phyloP scores from a whole-genome alignment of 2,888 invertebrate species.

The Lamellibrachia satsuma region DNA sequence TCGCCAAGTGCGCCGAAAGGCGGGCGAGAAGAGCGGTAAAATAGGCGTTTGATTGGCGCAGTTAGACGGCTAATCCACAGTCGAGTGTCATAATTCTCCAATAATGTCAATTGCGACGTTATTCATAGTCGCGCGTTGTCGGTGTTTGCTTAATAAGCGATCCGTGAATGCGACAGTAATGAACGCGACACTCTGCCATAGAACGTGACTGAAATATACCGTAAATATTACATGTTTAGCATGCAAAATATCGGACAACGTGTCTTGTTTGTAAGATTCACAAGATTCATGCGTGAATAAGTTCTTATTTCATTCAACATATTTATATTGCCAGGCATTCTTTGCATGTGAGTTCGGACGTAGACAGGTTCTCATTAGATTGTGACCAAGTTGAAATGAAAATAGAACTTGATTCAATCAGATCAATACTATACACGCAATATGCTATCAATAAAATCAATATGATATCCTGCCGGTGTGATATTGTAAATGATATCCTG shows the following conservation, averaged over 20 bases:
- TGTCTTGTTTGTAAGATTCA: not conserved
- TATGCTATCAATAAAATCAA: not conserved
- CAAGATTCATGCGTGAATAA: not conserved
- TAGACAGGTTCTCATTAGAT: not conserved
- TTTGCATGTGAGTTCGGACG: not conserved
- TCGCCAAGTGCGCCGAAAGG: constrained; percentile 17
- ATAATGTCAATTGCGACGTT: constrained; percentile 13
- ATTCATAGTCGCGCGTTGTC: constrained; percentile 9
- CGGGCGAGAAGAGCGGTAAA: not conserved
- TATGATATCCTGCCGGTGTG: not conserved
- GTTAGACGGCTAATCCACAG: constrained; percentile 2
- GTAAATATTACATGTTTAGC: not conserved
- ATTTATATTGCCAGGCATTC: not conserved
- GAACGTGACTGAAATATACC: not conserved
- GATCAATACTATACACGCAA: not conserved
- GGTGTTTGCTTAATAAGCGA: constrained; percentile 13
- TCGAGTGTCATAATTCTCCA: constrained; percentile 17
- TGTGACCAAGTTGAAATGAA: not conserved
- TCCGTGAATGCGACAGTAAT: not conserved
- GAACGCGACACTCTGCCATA: not conserved
- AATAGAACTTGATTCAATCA: not conserved
- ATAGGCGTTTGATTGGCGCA: constrained; percentile 17
- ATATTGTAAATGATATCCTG: no score
- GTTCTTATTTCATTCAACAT: not conserved
- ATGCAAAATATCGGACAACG: not conserved